Conservation (phyloP, 2,113 vertebrate species). For the Apus apus region DNA sequence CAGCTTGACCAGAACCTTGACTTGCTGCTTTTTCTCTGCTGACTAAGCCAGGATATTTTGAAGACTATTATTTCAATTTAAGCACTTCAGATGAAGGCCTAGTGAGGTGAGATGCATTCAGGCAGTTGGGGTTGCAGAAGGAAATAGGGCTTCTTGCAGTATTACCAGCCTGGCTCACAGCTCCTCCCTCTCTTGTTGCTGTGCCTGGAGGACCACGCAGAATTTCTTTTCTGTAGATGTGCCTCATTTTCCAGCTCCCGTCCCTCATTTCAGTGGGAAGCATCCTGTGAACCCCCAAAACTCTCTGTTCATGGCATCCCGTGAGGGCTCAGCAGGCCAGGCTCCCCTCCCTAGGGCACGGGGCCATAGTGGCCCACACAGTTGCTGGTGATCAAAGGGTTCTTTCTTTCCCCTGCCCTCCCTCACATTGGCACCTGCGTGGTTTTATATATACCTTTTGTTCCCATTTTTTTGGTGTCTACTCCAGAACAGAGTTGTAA, state of each 20-base stretch:
- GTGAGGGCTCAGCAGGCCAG: neutral
- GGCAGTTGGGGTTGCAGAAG: neutral
- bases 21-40: neutral
- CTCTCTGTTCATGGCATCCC: neutral
- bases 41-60: neutral
- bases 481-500: conserved; percentile 58
- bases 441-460: conserved; percentile 46
- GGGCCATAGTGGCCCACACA: neutral
- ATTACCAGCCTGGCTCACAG: neutral
- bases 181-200: neutral
- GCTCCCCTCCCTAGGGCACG: neutral
- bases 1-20: neutral
- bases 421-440: conserved; percentile 55
- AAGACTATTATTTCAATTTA: neutral
- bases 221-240: neutral
- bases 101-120: neutral
- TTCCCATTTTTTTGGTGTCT: conserved; percentile 43
- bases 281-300: neutral
- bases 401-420: neutral
- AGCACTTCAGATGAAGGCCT: neutral
- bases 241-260: neutral
- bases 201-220: neutral
- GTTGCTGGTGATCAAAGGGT: neutral
- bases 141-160: neutral
- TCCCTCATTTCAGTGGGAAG: neutral